These are phyloP conservation scores for Cerastis leucographa DNA, from an alignment of 2,888 invertebrate genomes.

Conservation along the genomic window DNA sequence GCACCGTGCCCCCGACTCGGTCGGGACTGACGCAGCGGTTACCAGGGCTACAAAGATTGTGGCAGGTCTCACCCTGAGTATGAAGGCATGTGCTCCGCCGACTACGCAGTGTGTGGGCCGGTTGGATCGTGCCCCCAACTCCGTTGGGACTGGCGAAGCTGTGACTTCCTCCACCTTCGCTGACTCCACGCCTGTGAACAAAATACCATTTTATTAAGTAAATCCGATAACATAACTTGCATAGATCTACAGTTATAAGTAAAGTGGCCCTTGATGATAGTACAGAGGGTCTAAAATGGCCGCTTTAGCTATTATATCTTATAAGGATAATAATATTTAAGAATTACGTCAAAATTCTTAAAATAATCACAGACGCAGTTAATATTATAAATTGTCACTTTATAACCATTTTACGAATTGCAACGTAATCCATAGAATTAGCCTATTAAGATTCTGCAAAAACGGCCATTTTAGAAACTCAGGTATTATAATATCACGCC, in stretches of 20 bases:
- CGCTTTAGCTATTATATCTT: too few relatives aligned
- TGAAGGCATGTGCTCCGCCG: conserved; percentile 87
- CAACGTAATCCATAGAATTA: too few relatives aligned
- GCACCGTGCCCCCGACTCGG: conserved; percentile 48
- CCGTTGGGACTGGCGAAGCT: conserved; percentile 62
- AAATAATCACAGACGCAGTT: too few relatives aligned
- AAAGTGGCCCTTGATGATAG: not conserved
- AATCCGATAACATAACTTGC: not conserved
- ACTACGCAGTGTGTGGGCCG: conserved; percentile 79
- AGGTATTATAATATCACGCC: not conserved
- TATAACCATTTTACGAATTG: too few relatives aligned
- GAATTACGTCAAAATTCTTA: too few relatives aligned
- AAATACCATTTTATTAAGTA: not conserved
- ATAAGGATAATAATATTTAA: too few relatives aligned
- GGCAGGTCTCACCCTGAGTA: conserved; percentile 78
- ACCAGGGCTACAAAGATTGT: conserved; percentile 6
- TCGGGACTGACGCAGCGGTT: conserved; percentile 34
- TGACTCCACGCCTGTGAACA: conserved; percentile 73
- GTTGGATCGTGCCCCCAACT: conserved; percentile 54
- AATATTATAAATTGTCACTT: too few relatives aligned
- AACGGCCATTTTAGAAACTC: too few relatives aligned
- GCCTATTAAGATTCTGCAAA: too few relatives aligned
- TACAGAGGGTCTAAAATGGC: not conserved
- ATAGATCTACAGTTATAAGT: not conserved
- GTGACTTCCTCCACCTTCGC: conserved; percentile 71